Evolutionary conservation across 1,140 invertebrate genomes (phyloP).

Genomic region (Nixonia krombeini): DNA sequence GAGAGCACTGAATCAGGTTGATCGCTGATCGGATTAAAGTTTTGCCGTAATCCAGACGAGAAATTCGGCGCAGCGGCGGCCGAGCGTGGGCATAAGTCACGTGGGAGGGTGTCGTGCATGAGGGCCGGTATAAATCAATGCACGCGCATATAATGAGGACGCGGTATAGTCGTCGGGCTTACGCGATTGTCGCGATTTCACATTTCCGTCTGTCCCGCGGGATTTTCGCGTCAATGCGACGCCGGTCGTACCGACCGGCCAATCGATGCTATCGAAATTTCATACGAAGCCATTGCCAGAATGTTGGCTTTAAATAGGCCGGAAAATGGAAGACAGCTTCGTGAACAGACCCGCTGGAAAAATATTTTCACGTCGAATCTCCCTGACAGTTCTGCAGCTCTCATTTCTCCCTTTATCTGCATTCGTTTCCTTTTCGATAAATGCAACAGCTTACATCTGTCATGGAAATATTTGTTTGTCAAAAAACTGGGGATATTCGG

Average conservation of each 20-base stretch:
- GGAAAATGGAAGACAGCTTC: constrained; percentile 12
- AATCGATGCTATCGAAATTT: constrained; percentile 45
- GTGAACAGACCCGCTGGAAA: constrained; percentile 13
- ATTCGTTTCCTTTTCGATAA: too few species aligned
- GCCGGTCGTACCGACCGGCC: constrained; percentile 24
- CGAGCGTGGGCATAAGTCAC: constrained; percentile 21
- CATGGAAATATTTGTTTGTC: too few species aligned
- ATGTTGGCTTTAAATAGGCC: constrained; percentile 30
- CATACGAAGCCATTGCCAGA: constrained; percentile 1
- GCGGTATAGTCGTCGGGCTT: constrained; percentile 24
- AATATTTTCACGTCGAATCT: constrained; percentile 22
- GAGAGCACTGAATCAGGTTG: constrained; percentile 36
- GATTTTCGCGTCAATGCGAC: constrained; percentile 33
- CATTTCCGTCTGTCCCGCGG: constrained; percentile 29
- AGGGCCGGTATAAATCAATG: constrained; percentile 45
- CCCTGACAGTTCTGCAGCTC: constrained; percentile 16
- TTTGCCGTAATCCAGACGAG: constrained; percentile 30
- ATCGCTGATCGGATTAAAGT: constrained; percentile 50
- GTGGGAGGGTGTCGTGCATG: constrained; percentile 34
- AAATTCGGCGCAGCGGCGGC: constrained; percentile 23
- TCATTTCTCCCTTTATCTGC: too few species aligned
- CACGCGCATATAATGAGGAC: constrained; percentile 42
- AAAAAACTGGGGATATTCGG: too few species aligned
- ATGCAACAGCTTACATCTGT: too few species aligned
- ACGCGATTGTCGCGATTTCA: constrained; percentile 45